A percentile compares a stretch with the other conserved stretches of the same genome.
Evolutionary conservation across 2,888 invertebrate species (phyloP).

Genomic region (Machimus atricapillus): DNA sequence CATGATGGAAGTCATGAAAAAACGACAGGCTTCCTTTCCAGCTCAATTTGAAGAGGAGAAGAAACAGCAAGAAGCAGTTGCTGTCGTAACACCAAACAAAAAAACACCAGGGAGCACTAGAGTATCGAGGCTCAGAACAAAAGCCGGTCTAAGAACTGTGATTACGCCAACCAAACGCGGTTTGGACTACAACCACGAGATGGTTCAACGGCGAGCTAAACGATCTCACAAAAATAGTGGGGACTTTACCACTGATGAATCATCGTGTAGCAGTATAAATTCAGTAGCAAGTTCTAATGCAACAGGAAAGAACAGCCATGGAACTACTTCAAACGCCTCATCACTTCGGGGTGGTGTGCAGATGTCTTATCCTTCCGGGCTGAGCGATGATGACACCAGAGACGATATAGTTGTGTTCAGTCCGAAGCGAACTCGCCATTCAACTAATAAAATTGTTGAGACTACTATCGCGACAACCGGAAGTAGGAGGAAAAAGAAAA

Average conservation of each 20-base stretch:
- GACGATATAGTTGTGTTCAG: slow-evolving; percentile 47
- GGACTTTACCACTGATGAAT: slow-evolving; percentile 47
- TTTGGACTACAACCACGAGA: slow-evolving; percentile 43
- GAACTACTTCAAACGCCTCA: slow-evolving; percentile 36
- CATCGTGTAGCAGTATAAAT: slow-evolving; percentile 50
- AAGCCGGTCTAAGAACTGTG: slow-evolving; percentile 46
- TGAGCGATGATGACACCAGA: slow-evolving; percentile 48
- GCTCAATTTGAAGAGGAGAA: slow-evolving; percentile 7
- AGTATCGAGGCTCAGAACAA: slow-evolving; percentile 38
- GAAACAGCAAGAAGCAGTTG: background rate
- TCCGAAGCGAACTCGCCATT: slow-evolving; percentile 46
- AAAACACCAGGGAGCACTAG: slow-evolving; percentile 24
- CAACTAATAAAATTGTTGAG: slow-evolving; percentile 66
- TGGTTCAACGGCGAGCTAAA: slow-evolving; percentile 43
- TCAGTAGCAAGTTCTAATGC: slow-evolving; percentile 48
- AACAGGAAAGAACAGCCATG: slow-evolving; percentile 1
- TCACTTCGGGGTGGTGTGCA: background rate
- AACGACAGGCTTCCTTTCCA: slow-evolving; percentile 42
- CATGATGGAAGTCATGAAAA: slow-evolving; percentile 49
- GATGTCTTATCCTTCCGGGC: slow-evolving; percentile 10
- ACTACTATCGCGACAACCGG: background rate
- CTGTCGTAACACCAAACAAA: slow-evolving; percentile 27
- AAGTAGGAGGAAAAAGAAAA: slow-evolving; percentile 41
- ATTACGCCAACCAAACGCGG: slow-evolving; percentile 48
- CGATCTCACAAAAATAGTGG: slow-evolving; percentile 46